A percentile compares a stretch with the other conserved stretches of the same genome.
Evolutionary conservation across 2,797 vertebrate species (phyloP).

Genomic region (Toxotes lorentzi): DNA sequence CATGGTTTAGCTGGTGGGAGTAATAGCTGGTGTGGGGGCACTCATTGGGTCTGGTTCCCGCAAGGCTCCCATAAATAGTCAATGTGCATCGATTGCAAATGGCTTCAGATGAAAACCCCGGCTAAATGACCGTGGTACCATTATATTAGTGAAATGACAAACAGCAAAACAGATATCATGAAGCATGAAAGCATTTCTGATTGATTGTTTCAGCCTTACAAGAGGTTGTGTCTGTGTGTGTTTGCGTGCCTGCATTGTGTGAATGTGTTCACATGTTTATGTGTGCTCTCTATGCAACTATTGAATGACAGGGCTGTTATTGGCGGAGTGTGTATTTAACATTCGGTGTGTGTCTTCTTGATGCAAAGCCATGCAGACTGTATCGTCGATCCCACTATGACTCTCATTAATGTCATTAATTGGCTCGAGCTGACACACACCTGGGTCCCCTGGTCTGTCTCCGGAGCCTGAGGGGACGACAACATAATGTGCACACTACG

Average conservation of each 20-base stretch:
- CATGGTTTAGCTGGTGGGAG: slow-evolving; percentile 60
- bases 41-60: slow-evolving; percentile 64
- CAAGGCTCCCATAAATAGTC: slow-evolving; percentile 80
- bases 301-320: slow-evolving; percentile 49
- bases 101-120: slow-evolving; percentile 67
- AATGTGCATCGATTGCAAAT: slow-evolving; percentile 76
- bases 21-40: slow-evolving; percentile 69
- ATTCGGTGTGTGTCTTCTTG: slow-evolving; percentile 33
- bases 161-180: slow-evolving; percentile 69
- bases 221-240: slow-evolving; percentile 43
- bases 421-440: slow-evolving; percentile 64
- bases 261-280: slow-evolving; percentile 8
- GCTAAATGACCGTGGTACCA: slow-evolving; percentile 67
- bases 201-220: slow-evolving; percentile 67
- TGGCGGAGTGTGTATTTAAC: slow-evolving; percentile 51
- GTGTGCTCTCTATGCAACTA: slow-evolving; percentile 25
- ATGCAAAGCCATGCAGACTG: slow-evolving; percentile 42
- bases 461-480: slow-evolving; percentile 33
- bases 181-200: slow-evolving; percentile 70
- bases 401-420: slow-evolving; percentile 74
- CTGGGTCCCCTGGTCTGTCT: slow-evolving; percentile 64
- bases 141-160: slow-evolving; percentile 79
- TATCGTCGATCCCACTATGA: slow-evolving; percentile 51
- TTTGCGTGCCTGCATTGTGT: slow-evolving; percentile 9
- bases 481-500: slow-evolving; percentile 11